These are phyloP conservation scores for Caenorhabditis latens DNA, from an alignment of 1,140 invertebrate genomes.

Conservation along the genomic window DNA sequence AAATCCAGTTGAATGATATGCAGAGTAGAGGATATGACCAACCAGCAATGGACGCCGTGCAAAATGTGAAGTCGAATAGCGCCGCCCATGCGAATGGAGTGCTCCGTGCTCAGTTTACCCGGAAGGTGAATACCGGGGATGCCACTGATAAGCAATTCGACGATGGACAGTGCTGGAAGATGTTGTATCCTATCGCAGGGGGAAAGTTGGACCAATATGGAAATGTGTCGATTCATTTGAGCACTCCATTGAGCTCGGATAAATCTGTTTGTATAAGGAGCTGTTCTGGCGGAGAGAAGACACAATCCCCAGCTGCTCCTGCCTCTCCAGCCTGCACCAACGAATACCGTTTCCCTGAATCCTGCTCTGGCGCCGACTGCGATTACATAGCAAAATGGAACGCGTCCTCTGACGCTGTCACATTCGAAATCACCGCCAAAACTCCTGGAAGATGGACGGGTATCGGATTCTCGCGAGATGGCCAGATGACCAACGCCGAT, in stretches of 20 bases:
- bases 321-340: slow-evolving; percentile 65
- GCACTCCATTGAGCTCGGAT: slow-evolving; percentile 85
- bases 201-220: slow-evolving; percentile 82
- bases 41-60: slow-evolving; percentile 65
- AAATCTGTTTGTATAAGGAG: slow-evolving; percentile 87
- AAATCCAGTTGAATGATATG: slow-evolving; percentile 72
- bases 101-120: slow-evolving; percentile 77
- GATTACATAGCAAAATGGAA: slow-evolving; percentile 76
- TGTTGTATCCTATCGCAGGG: slow-evolving; percentile 78
- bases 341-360: slow-evolving; percentile 73
- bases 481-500: slow-evolving; percentile 74
- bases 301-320: slow-evolving; percentile 58
- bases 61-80: slow-evolving; percentile 61
- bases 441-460: slow-evolving; percentile 77
- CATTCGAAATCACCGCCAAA: slow-evolving; percentile 73
- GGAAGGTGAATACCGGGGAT: slow-evolving; percentile 77
- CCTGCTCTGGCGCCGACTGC: slow-evolving; percentile 70
- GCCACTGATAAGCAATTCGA: slow-evolving; percentile 72
- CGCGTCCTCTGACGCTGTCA: slow-evolving; percentile 65
- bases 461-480: slow-evolving; percentile 77
- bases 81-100: slow-evolving; percentile 71
- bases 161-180: slow-evolving; percentile 73
- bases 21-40: slow-evolving; percentile 59
- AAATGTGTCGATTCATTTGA: slow-evolving; percentile 87
- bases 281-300: slow-evolving; percentile 47